phyloP scores from a whole-genome alignment of 92 coral and sea anemone species.

The Virgularia gustaviana region DNA sequence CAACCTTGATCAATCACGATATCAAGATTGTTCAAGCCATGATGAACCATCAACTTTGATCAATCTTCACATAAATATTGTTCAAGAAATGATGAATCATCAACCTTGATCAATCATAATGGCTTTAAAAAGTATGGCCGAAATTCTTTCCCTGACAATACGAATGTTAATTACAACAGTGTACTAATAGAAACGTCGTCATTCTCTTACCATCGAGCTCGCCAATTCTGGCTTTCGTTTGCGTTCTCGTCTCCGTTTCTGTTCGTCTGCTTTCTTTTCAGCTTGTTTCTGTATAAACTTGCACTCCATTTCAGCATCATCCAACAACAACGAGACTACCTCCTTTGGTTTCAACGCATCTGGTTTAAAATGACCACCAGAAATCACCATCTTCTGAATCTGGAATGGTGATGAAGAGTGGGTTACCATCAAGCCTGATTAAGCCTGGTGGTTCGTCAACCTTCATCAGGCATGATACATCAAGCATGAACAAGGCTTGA shows the following conservation, averaged over 20 bases:
- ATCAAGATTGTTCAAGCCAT: too few species aligned
- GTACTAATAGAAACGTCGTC: neutral
- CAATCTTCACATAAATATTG: too few species aligned
- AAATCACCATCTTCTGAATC: slow-evolving; percentile 99
- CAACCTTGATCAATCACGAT: too few species aligned
- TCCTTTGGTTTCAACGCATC: slow-evolving; percentile 98
- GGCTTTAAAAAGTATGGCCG: neutral
- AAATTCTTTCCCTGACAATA: too few species aligned
- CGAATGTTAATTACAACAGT: neutral
- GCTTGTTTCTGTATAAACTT: slow-evolving; percentile 93
- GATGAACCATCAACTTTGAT: too few species aligned
- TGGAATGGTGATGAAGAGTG: too few species aligned
- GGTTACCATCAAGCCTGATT: too few species aligned
- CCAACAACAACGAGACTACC: slow-evolving; percentile 87
- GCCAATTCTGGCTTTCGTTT: slow-evolving; percentile 90
- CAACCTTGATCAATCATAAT: neutral
- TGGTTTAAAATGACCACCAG: slow-evolving; percentile 98
- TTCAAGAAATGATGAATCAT: too few species aligned
- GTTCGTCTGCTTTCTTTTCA: slow-evolving; percentile 98
- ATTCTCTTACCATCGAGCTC: too few species aligned
- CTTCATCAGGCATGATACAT: too few species aligned
- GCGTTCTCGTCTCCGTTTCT: slow-evolving; percentile 83
- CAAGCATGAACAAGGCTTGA: too few species aligned
- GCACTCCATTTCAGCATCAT: slow-evolving; percentile 94
- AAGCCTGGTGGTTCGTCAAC: too few species aligned